Evolutionary conservation across 2,797 vertebrate species (phyloP), one percentile per base, ranked within the genome.

Genomic region (Sebastes cheni): DNA sequence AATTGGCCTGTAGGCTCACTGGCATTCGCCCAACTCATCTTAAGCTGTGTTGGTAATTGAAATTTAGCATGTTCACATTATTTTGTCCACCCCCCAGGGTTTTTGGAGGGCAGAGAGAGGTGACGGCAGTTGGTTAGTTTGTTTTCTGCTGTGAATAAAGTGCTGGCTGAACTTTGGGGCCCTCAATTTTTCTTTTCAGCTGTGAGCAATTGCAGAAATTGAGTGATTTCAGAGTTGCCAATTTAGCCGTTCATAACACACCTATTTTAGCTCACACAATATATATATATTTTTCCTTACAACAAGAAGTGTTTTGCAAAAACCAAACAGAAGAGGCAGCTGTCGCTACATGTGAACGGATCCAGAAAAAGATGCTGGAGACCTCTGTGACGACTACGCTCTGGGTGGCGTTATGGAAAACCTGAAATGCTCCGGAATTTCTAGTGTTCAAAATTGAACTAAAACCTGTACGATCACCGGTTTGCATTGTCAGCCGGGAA

Each of bases 151-250:
- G 3, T 67, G 70, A 32, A 81, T 54, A 70, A 62, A 81, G 30
- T 29, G 58, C 30, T 11, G 27, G 54, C 64, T 62, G 32, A 13
- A 18, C 14, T 54, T 20, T 6, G 2, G 25, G 2, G 25, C n/a
- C 42, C 75, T 75, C 39, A 55, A 10, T 66, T 66, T 61, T 67
- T 69, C 62, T 58, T 72, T 84, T 72, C 72, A 65, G 6, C 11
- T 55, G 22, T n/a, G 36, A 75, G 59, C 50, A n/a, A 82, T 75
- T 69, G 20, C 42, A 46, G 25, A 76, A 76, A 82, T 76, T 76
- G 60, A 67, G 83, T 64, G 32, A 82, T 87, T 83, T 75, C n/a
- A 50, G 42, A 68, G 2, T 30, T 11, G 2, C 3, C 56, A 61
- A 32, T 77, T 80, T 73, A 55, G 23, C n/a, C 60, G 20, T 67